phyloP scores from a whole-genome alignment of 2,113 vertebrate genomes.

The Morone chrysops region DNA sequence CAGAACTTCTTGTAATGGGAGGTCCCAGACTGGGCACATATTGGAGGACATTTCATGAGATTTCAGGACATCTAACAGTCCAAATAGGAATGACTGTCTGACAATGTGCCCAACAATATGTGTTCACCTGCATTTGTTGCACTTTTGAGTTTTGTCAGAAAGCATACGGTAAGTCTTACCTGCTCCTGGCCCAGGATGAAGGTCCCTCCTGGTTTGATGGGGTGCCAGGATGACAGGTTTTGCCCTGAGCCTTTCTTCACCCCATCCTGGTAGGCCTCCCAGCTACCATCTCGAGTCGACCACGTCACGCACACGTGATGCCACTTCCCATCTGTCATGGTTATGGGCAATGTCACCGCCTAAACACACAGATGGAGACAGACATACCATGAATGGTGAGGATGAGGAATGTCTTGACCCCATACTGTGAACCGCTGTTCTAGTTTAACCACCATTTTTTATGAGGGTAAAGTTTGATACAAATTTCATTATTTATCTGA shows the following conservation, averaged over 20 bases:
- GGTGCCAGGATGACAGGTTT: constrained; percentile 87
- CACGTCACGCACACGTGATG: constrained; percentile 89
- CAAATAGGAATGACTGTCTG: too few species aligned
- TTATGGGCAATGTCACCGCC: constrained; percentile 84
- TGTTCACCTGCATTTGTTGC: neutral
- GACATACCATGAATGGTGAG: neutral
- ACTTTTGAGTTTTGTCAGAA: neutral
- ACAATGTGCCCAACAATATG: neutral
- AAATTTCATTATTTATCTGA: neutral
- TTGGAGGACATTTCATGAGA: too few species aligned
- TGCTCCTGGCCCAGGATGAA: constrained; percentile 89
- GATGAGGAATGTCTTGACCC: too few species aligned
- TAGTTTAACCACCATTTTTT: too few species aligned
- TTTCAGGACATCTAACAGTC: too few species aligned
- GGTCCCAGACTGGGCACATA: too few species aligned
- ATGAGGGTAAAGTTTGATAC: neutral
- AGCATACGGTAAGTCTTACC: constrained; percentile 68
- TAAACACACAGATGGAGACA: constrained; percentile 35
- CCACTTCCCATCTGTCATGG: constrained; percentile 85
- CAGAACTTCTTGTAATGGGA: too few species aligned
- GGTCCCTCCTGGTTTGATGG: constrained; percentile 85
- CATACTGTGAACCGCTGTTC: too few species aligned
- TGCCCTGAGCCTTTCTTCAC: constrained; percentile 86
- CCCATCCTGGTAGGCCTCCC: constrained; percentile 88
- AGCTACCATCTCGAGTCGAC: constrained; percentile 85